Conservation (phyloP, 2,113 vertebrate species). For the Sebastes fasciatus region DNA sequence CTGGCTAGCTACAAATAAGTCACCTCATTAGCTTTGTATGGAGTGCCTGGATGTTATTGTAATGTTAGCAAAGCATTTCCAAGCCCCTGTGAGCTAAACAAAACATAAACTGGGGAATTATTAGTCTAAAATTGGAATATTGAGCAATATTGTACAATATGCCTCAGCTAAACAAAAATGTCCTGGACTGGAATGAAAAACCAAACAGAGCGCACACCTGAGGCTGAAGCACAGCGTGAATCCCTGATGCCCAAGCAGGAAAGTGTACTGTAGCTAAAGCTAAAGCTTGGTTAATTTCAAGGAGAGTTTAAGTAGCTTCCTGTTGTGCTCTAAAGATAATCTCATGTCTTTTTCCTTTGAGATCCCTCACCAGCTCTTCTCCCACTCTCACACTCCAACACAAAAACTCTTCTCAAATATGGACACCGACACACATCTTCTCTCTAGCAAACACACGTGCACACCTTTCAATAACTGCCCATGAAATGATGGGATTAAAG, state of each 20-base stretch:
- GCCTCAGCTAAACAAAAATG: slow-evolving; percentile 1
- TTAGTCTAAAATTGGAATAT: neutral
- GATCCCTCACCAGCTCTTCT: slow-evolving; percentile 69
- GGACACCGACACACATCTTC: slow-evolving; percentile 18
- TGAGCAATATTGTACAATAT: slow-evolving; percentile 21
- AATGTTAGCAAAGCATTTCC: slow-evolving; percentile 11
- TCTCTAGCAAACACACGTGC: slow-evolving; percentile 10
- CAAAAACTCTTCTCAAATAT: slow-evolving; percentile 20
- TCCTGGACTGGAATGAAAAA: slow-evolving; percentile 33
- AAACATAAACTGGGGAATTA: neutral
- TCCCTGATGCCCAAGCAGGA: slow-evolving; percentile 36
- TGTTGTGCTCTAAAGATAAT: slow-evolving; percentile 66
- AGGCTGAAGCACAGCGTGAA: slow-evolving; percentile 43
- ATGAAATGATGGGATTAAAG: slow-evolving; percentile 10
- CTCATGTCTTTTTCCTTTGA: slow-evolving; percentile 54
- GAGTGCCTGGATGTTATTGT: neutral
- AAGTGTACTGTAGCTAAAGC: slow-evolving; percentile 58
- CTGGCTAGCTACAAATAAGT: neutral
- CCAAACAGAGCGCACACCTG: slow-evolving; percentile 36
- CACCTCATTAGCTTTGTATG: slow-evolving; percentile 5
- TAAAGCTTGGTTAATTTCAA: slow-evolving; percentile 73
- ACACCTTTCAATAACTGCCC: slow-evolving; percentile 27
- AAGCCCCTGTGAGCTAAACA: slow-evolving; percentile 4
- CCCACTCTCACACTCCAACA: slow-evolving; percentile 37
- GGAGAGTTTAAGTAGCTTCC: slow-evolving; percentile 74